phyloP scores from a whole-genome alignment of 2,888 invertebrate genomes.

The Leucophenga maculata region DNA sequence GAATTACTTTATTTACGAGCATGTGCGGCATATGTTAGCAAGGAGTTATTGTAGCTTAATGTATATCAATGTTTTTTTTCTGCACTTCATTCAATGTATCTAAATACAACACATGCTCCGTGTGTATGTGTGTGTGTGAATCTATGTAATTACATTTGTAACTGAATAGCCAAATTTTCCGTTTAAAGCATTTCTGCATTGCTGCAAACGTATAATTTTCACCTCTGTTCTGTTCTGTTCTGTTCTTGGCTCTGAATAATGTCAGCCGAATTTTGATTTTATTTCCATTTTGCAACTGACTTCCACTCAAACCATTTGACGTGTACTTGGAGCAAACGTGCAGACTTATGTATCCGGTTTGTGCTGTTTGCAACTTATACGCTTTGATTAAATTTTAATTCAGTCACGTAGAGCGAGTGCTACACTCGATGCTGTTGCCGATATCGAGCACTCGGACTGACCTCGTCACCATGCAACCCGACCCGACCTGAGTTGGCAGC shows the following conservation, averaged over 20 bases:
- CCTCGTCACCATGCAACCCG: too few species aligned
- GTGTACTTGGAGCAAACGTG: background rate
- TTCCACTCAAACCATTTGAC: slow-evolving; percentile 37
- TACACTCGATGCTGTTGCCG: slow-evolving; percentile 7
- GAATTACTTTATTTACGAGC: slow-evolving; percentile 64
- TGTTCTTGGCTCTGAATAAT: slow-evolving; percentile 11
- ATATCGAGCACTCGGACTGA: too few species aligned
- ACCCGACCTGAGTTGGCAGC: background rate
- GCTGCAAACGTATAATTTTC: slow-evolving; percentile 19
- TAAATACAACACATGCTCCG: too few species aligned
- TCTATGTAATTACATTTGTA: slow-evolving; percentile 1
- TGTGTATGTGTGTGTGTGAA: background rate
- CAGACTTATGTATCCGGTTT: background rate
- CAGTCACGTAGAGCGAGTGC: slow-evolving; percentile 61
- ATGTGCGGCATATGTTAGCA: slow-evolving; percentile 38
- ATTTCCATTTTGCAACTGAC: slow-evolving; percentile 36
- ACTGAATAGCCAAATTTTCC: slow-evolving; percentile 12
- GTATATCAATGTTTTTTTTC: slow-evolving; percentile 30
- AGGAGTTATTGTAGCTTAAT: background rate
- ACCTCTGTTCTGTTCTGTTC: slow-evolving; percentile 40
- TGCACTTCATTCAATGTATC: background rate
- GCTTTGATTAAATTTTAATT: slow-evolving; percentile 66
- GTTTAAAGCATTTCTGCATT: background rate
- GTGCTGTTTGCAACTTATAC: slow-evolving; percentile 53
- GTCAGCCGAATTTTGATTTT: background rate